These are phyloP conservation scores for Naja naja DNA, from an alignment of 2,113 vertebrate genomes.

Conservation along the genomic window DNA sequence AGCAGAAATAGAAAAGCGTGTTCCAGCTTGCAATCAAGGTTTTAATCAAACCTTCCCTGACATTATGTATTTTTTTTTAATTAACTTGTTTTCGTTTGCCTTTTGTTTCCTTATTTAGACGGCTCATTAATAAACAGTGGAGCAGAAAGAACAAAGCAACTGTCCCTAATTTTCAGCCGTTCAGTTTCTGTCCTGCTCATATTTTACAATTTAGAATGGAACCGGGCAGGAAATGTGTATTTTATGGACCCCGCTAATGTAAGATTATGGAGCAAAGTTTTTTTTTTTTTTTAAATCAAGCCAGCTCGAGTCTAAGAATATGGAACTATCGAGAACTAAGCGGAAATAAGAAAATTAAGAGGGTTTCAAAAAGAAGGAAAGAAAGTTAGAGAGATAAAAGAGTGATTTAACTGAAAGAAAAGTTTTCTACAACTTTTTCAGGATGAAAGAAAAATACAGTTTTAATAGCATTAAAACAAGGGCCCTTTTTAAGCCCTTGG, in stretches of 20 bases:
- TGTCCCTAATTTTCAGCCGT: accelerated
- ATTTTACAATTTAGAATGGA: neutral
- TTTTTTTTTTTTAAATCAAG: neutral
- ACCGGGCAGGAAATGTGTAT: neutral
- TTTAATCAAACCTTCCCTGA: slow-evolving; percentile 32
- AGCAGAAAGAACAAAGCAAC: neutral
- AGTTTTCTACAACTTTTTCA: neutral
- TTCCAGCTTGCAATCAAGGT: slow-evolving; percentile 21
- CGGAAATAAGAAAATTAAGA: neutral
- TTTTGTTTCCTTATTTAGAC: slow-evolving; percentile 36
- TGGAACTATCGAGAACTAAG: neutral
- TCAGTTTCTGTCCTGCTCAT: neutral
- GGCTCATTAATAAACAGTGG: neutral
- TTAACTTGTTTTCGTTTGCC: slow-evolving; percentile 18
- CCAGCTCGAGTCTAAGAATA: neutral
- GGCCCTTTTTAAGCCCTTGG: too few relatives aligned
- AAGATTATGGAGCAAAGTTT: neutral
- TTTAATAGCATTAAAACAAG: neutral
- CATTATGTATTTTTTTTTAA: slow-evolving; percentile 19
- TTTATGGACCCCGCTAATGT: neutral
- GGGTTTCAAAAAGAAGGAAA: neutral
- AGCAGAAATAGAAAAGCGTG: slow-evolving; percentile 4
- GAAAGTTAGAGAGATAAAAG: neutral
- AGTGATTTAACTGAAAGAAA: neutral
- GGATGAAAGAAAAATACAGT: neutral